Evolutionary conservation across 2,888 invertebrate genomes (phyloP).

Genomic region (Tethea ocularis): DNA sequence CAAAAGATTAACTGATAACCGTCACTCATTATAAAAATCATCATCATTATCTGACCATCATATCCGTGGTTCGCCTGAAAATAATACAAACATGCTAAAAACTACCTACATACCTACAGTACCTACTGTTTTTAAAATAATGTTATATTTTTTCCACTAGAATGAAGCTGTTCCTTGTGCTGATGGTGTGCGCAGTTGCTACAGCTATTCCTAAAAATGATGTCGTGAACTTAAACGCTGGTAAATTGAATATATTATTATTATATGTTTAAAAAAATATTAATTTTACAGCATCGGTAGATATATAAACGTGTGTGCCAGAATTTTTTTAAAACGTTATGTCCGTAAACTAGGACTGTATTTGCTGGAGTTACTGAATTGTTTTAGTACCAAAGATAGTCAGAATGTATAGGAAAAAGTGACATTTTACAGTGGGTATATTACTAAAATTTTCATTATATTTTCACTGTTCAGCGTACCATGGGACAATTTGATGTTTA

Average conservation of each 20-base stretch:
- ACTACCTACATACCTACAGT: not conserved
- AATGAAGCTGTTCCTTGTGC: slow-evolving; percentile 62
- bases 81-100: not conserved
- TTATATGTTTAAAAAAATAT: too few species aligned
- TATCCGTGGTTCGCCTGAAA: not conserved
- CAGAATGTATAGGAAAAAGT: too few species aligned
- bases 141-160: slow-evolving; percentile 31
- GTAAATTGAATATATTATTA: not conserved
- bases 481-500: too few species aligned
- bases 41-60: slow-evolving; percentile 1
- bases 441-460: too few species aligned
- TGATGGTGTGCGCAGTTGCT: slow-evolving; percentile 55
- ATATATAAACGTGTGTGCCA: too few species aligned
- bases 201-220: slow-evolving; percentile 53
- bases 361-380: too few species aligned
- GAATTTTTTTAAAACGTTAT: too few species aligned
- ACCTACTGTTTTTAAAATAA: not conserved
- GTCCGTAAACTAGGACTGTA: too few species aligned
- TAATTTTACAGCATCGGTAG: too few species aligned
- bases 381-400: too few species aligned
- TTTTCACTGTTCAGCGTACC: too few species aligned
- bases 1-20: not conserved
- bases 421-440: too few species aligned
- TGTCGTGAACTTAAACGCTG: slow-evolving; percentile 3
- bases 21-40: slow-evolving; percentile 1